Conservation (phyloP, 2,113 vertebrate species). For the Trichechus manatus region DNA sequence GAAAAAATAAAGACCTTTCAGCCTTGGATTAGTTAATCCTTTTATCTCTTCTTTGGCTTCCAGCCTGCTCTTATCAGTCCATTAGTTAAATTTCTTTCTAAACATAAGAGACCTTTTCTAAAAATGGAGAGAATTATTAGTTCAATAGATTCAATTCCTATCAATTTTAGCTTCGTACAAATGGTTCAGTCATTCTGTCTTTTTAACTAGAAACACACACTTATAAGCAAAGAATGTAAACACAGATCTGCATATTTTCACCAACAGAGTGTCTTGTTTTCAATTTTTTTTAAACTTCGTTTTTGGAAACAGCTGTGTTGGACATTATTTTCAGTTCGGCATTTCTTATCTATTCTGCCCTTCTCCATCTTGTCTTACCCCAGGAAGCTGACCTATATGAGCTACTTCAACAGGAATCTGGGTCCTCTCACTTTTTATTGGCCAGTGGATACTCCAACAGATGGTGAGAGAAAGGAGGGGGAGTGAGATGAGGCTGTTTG, state of each 20-base stretch:
- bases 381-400: rapidly evolving
- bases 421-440: background rate
- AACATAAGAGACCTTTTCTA: conserved; percentile 28
- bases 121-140: conserved; percentile 34
- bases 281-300: background rate
- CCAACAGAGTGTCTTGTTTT: conserved; percentile 43
- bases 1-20: conserved; percentile 31
- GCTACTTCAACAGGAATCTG: background rate
- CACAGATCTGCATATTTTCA: conserved; percentile 23
- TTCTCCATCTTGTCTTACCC: background rate
- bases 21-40: conserved; percentile 49
- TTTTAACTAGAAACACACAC: conserved; percentile 2
- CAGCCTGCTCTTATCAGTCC: background rate
- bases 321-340: background rate
- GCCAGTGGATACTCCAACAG: background rate
- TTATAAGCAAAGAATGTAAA: conserved; percentile 44
- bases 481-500: rapidly evolving
- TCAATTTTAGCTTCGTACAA: conserved; percentile 34
- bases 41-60: conserved; percentile 25
- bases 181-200: conserved; percentile 18
- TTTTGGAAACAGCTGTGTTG: background rate
- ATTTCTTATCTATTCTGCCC: rapidly evolving
- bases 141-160: background rate
- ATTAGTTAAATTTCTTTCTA: conserved; percentile 66
- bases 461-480: background rate